Evolutionary conservation across 2,797 vertebrate species (phyloP).

Genomic region (Atherinosoma microstoma): DNA sequence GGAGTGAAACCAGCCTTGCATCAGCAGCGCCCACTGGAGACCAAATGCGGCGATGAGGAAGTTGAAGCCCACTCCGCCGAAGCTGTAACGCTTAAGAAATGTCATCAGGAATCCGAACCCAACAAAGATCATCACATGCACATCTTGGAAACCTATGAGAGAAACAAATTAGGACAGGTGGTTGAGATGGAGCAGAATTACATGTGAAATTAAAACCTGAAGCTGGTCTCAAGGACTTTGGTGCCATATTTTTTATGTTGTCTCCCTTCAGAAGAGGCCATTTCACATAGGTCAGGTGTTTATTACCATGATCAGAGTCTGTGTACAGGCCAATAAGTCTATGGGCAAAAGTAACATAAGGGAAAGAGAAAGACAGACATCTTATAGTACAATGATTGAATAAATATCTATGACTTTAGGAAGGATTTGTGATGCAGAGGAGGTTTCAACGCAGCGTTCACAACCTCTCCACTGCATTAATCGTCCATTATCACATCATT

Average conservation of each 20-base stretch:
- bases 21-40: conserved; percentile 95
- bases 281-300: too few relatives aligned
- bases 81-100: conserved; percentile 94
- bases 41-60: conserved; percentile 95
- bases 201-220: background rate
- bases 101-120: conserved; percentile 98
- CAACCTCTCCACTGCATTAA: too few relatives aligned
- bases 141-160: conserved; percentile 93
- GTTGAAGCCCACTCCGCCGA: conserved; percentile 92
- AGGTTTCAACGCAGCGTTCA: too few relatives aligned
- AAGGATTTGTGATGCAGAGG: too few relatives aligned
- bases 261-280: too few relatives aligned
- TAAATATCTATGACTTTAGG: too few relatives aligned
- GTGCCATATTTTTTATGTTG: background rate
- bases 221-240: background rate
- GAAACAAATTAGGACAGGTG: background rate
- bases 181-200: background rate
- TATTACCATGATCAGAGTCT: too few relatives aligned
- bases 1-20: conserved; percentile 95
- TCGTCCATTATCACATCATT: too few relatives aligned
- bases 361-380: too few relatives aligned
- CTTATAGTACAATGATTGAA: too few relatives aligned
- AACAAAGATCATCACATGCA: conserved; percentile 98
- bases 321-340: too few relatives aligned
- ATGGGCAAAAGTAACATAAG: too few relatives aligned